Percentiles rank a stretch among this genome's conserved stretches.
These are phyloP conservation scores for Rhimphoctona megacephalus DNA, from an alignment of 2,888 invertebrate species.

Conservation along the genomic window DNA sequence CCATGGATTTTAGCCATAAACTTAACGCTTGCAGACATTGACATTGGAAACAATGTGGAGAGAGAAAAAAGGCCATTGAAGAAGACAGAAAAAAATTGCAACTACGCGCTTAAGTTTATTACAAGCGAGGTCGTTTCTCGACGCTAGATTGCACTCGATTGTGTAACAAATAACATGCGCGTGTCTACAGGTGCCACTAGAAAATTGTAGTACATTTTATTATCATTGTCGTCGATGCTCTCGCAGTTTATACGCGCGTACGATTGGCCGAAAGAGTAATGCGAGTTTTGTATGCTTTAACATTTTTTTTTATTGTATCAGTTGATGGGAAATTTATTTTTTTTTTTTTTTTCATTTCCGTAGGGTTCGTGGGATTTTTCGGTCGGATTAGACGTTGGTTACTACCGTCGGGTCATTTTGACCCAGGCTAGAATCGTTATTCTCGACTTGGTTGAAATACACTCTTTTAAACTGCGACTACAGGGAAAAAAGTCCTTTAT, in stretches of 20 bases:
- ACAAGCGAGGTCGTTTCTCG: conserved; percentile 16
- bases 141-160: conserved; percentile 41
- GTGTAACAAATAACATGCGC: conserved; percentile 31
- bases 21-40: not conserved
- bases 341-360: not conserved
- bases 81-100: not conserved
- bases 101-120: conserved; percentile 9
- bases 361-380: not conserved
- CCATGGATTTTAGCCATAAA: not conserved
- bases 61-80: not conserved
- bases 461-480: not conserved
- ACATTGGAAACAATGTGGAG: conserved; percentile 18
- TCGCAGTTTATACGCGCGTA: not conserved
- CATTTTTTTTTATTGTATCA: not conserved
- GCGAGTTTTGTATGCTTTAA: not conserved
- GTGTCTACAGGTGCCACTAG: conserved; percentile 12
- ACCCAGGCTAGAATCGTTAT: not conserved
- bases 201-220: conserved; percentile 20
- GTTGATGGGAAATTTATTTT: not conserved
- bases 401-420: not conserved
- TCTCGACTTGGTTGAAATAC: not conserved
- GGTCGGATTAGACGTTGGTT: not conserved
- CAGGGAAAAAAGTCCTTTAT: not conserved
- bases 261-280: not conserved
- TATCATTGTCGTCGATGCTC: not conserved